A percentile compares a stretch with the other conserved stretches of the same genome.
These are phyloP conservation scores for Squalus acanthias DNA, from an alignment of 2,797 vertebrate genomes.

Conservation along the genomic window DNA sequence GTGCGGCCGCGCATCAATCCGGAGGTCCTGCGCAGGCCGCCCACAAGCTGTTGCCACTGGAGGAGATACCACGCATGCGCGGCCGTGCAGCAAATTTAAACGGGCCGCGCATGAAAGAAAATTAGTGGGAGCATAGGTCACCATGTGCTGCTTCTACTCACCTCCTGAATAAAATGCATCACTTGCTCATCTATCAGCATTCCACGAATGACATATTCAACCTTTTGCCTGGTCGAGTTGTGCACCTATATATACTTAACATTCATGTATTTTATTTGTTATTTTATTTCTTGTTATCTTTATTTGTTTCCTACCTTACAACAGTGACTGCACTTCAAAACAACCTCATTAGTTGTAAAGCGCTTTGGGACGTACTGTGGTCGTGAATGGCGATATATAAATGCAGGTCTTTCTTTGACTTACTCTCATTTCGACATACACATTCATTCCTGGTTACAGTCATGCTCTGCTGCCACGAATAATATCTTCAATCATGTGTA, in stretches of 20 bases:
- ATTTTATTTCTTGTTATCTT: not conserved
- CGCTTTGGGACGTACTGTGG: no score
- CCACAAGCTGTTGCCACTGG: no score
- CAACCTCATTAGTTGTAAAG: not conserved
- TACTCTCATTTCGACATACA: not conserved
- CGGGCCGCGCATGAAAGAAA: no score
- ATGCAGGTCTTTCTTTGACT: not conserved
- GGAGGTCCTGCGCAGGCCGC: no score
- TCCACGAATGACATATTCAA: not conserved
- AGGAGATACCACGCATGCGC: no score
- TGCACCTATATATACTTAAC: not conserved
- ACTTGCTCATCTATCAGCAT: not conserved
- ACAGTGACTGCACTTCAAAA: no score
- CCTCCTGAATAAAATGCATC: not conserved
- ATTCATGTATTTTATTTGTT: not conserved
- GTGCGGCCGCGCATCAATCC: no score
- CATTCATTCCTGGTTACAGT: not conserved
- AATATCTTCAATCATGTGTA: not conserved
- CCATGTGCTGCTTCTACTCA: not conserved
- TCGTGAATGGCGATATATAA: not conserved
- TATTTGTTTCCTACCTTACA: no score
- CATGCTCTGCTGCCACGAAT: not conserved
- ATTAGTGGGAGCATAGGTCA: no score
- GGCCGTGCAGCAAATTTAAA: no score
- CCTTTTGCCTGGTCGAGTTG: not conserved